Evolutionary conservation across 2,888 invertebrate genomes (phyloP).

Genomic region (Tortricodes alternella): DNA sequence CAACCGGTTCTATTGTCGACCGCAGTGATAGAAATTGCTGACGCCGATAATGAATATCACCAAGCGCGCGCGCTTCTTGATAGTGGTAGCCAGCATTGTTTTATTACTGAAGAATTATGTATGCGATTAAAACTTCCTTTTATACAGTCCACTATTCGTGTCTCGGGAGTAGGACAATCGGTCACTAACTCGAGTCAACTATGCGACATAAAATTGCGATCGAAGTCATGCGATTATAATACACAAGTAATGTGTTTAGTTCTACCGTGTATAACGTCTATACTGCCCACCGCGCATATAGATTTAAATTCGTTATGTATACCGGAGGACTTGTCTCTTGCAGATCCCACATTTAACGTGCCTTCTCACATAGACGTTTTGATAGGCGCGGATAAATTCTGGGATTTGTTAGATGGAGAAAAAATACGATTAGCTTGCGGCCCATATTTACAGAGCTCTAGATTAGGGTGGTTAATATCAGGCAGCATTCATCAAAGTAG

Average conservation of each 20-base stretch:
- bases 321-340: constrained; percentile 21
- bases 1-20: constrained; percentile 9
- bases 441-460: background rate
- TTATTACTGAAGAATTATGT: background rate
- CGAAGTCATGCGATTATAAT: background rate
- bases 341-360: background rate
- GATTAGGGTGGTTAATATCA: background rate
- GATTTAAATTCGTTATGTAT: constrained; percentile 14
- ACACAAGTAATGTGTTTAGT: constrained; percentile 1
- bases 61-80: background rate
- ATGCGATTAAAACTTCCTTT: background rate
- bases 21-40: constrained; percentile 5
- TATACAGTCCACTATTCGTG: constrained; percentile 27
- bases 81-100: constrained; percentile 11
- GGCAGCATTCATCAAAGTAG: background rate
- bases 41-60: background rate
- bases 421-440: constrained; percentile 2
- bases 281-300: background rate
- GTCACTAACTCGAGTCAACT: constrained; percentile 1
- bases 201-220: constrained; percentile 11
- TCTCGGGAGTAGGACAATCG: constrained; percentile 19
- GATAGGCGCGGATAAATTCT: constrained; percentile 1
- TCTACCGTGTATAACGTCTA: constrained; percentile 9
- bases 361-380: background rate
- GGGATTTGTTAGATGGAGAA: background rate